Evolutionary conservation across 2,113 vertebrate species (phyloP), one percentile per base, ranked within the genome.

Genomic region (Crocuta crocuta): DNA sequence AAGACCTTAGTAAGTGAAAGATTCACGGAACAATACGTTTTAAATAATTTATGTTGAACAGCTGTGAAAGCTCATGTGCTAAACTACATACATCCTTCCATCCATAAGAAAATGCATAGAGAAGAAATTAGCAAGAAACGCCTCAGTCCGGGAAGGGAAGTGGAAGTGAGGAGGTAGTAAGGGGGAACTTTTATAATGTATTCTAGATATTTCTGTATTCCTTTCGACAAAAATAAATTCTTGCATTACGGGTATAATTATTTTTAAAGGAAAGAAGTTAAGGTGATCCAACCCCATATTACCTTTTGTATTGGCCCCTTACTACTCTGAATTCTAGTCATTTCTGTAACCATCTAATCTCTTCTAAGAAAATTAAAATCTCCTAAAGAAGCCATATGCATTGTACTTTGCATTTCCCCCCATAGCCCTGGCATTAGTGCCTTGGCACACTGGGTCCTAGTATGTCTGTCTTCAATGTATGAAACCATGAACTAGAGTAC

Each of bases 191-290:
- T 10, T 48, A 17, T 28, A 83, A 58, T 84, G 61, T 76, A 43
- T 90, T 95, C 88, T 94, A 73, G 84, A 39, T 53, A 78, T 50
- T 87, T 93, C 76, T 91, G 31, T 84, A 35, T 65, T 88, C 53
- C 45, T 94, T 96, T 78, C 70, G 76, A 43, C 79, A 91, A 92
- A 80, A 82, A 45, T 28, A 74, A 79, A 83, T 81, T 73, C 35
- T 39, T 61, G 15, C 24, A 48, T 92, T 88, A 53, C 31, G 68
- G 35, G 12, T 58, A 2, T 35, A 73, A 43, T 94, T 83, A 50
- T 83, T 81, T 89, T 97, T 87, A 82, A 90, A 7, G 65, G 68
- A 50, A 97, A 94, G 48, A 92, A 83, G 68, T 79, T 65, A 74
- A 82, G 39, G 26, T 96, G 73, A 35, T 48, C n/a, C 31, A 35